Percentiles rank a stretch among this genome's conserved stretches.
Evolutionary conservation across 2,113 vertebrate genomes (phyloP).

Genomic region (Poeciliopsis prolifica): DNA sequence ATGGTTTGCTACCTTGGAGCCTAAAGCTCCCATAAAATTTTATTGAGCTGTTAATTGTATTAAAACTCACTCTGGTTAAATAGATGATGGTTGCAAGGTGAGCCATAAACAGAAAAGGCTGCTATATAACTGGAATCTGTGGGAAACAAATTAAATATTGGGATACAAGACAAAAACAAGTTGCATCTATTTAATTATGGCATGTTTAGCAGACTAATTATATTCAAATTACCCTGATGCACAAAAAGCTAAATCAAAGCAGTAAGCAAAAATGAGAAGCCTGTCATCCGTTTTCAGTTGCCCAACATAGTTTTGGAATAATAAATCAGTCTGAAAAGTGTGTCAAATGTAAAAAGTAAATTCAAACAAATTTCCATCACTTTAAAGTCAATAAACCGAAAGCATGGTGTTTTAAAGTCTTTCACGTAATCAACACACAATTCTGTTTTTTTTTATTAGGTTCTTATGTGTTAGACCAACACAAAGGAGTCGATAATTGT

Average conservation of each 20-base stretch:
- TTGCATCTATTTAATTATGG: conserved; percentile 32
- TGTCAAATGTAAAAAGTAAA: neutral
- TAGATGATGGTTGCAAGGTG: conserved; percentile 22
- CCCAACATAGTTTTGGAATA: neutral
- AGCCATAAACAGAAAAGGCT: conserved; percentile 13
- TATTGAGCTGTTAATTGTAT: conserved; percentile 42
- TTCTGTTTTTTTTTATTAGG: too few species aligned
- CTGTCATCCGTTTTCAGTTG: neutral
- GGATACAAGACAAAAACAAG: conserved; percentile 12
- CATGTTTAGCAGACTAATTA: neutral
- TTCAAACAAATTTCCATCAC: too few species aligned
- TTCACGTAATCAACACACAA: too few species aligned
- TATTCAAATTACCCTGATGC: conserved; percentile 7
- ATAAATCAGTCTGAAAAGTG: too few species aligned
- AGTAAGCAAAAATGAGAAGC: neutral
- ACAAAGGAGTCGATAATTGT: too few species aligned
- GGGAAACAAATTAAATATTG: conserved; percentile 8
- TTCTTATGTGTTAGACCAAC: too few species aligned
- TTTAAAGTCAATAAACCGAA: too few species aligned
- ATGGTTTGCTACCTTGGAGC: conserved; percentile 24
- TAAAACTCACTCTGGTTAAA: conserved; percentile 28
- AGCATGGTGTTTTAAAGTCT: too few species aligned
- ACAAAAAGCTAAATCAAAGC: neutral
- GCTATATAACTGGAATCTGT: neutral
- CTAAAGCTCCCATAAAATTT: conserved; percentile 27